Percentiles rank a stretch among this genome's conserved stretches.
Conservation (phyloP, 1,140 invertebrate species). For the Bradynema listronoti region DNA sequence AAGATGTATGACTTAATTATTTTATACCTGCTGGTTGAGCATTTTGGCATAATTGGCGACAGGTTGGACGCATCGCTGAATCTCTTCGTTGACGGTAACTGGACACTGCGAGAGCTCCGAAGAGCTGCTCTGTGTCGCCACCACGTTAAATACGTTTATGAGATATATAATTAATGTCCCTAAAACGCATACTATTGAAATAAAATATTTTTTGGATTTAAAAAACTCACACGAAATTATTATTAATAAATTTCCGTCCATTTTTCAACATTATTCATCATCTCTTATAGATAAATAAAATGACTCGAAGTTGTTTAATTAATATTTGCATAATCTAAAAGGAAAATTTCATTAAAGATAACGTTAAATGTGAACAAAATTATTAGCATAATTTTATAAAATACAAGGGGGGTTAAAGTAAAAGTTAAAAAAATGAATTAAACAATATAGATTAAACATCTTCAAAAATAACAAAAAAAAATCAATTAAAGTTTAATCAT, state of each 20-base stretch:
- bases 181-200: neutral
- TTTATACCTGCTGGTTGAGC: constrained; percentile 39
- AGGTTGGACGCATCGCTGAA: constrained; percentile 53
- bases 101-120: constrained; percentile 46
- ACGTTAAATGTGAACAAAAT: too few species aligned
- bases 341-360: too few species aligned
- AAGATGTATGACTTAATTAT: neutral
- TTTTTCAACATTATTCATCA: too few species aligned
- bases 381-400: too few species aligned
- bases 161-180: neutral
- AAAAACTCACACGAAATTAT: neutral
- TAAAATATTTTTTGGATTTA: neutral
- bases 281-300: too few species aligned
- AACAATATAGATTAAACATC: too few species aligned
- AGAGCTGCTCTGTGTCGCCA: neutral
- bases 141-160: neutral
- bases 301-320: too few species aligned
- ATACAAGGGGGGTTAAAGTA: too few species aligned
- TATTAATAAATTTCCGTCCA: neutral
- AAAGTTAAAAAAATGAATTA: too few species aligned
- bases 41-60: constrained; percentile 57
- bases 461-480: too few species aligned
- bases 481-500: too few species aligned
- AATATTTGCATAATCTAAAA: too few species aligned
- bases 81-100: constrained; percentile 37